These are phyloP conservation scores for Albula goreensis DNA, from an alignment of 2,113 vertebrate species.

Conservation along the genomic window DNA sequence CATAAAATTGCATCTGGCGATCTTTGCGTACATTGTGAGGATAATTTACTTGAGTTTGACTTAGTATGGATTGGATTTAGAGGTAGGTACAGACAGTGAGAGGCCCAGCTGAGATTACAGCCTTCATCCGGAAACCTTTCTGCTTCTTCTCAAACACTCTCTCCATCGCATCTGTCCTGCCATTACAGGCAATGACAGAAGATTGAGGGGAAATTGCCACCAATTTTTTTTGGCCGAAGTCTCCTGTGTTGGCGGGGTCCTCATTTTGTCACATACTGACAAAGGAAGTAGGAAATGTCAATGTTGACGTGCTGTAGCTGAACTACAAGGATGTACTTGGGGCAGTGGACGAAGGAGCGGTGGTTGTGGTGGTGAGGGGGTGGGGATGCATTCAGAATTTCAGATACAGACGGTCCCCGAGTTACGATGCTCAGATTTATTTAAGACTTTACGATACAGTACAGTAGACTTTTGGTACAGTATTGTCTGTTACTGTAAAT, in stretches of 20 bases:
- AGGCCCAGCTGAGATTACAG: constrained; percentile 18
- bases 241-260: neutral
- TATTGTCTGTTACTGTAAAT: too few relatives aligned
- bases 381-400: too few relatives aligned
- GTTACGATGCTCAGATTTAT: too few relatives aligned
- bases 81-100: constrained; percentile 1
- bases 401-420: too few relatives aligned
- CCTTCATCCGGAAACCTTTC: neutral
- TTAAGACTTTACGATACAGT: too few relatives aligned
- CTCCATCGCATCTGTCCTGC: neutral
- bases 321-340: too few relatives aligned
- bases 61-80: neutral
- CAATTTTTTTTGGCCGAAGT: neutral
- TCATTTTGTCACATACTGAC: constrained; percentile 13
- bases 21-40: neutral
- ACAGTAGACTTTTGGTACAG: too few relatives aligned
- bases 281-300: neutral
- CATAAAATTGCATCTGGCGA: too few relatives aligned
- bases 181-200: neutral
- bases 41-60: neutral
- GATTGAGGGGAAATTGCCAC: neutral
- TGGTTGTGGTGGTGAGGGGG: too few relatives aligned
- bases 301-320: too few relatives aligned
- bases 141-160: neutral
- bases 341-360: too few relatives aligned